Percentiles rank a stretch among this genome's conserved stretches.
These are phyloP conservation scores for Leptogaster cylindrica DNA, from an alignment of 2,888 invertebrate species.

Conservation along the genomic window DNA sequence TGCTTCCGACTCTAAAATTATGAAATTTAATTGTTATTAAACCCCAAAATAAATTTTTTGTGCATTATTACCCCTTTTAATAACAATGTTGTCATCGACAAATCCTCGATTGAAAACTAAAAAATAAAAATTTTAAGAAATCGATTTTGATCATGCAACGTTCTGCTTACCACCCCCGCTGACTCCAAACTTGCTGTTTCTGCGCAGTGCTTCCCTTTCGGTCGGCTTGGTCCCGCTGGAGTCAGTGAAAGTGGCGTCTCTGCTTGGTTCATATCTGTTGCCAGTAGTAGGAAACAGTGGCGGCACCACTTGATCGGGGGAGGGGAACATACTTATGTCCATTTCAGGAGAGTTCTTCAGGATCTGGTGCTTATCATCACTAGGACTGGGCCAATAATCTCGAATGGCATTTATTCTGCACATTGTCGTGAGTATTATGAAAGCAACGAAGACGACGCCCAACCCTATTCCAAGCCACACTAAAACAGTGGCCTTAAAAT, in stretches of 20 bases:
- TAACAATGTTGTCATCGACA: constrained; percentile 27
- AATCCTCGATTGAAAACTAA: constrained; percentile 8
- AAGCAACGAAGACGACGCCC: constrained; percentile 43
- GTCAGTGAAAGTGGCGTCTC: neutral
- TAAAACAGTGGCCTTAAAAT: constrained; percentile 41
- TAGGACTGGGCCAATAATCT: constrained; percentile 44
- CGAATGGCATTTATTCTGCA: constrained; percentile 41
- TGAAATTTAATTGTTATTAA: too few species aligned
- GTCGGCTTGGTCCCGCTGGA: neutral
- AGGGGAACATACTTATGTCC: constrained; percentile 51
- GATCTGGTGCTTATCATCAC: constrained; percentile 45
- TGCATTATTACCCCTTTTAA: too few species aligned
- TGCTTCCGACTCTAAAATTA: too few species aligned
- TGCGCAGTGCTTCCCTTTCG: constrained; percentile 8
- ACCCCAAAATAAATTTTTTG: too few species aligned
- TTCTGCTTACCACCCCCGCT: neutral
- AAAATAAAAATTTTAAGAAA: neutral
- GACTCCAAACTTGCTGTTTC: neutral
- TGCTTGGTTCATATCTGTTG: neutral
- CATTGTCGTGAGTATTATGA: constrained; percentile 44
- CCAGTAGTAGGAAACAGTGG: constrained; percentile 49
- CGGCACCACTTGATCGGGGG: constrained; percentile 51
- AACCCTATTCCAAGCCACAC: constrained; percentile 49
- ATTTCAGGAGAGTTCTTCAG: constrained; percentile 41
- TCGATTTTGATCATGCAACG: too few species aligned